phyloP scores from a whole-genome alignment of 2,797 vertebrate genomes.

The Arrhamphus sclerolepis region DNA sequence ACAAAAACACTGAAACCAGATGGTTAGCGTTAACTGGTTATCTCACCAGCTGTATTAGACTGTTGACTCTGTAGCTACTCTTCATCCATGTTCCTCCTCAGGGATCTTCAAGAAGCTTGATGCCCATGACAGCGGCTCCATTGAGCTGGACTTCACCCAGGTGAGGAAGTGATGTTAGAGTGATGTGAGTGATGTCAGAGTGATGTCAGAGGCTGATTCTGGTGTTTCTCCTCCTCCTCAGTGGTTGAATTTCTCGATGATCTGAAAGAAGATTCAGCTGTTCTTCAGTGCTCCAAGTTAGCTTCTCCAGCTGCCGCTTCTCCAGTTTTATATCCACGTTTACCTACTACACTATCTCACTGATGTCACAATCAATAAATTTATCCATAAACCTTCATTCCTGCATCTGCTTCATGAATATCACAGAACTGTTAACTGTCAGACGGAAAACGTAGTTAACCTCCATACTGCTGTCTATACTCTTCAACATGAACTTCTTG shows the following conservation, averaged over 20 bases:
- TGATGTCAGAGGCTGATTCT: background rate
- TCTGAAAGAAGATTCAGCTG: constrained; percentile 58
- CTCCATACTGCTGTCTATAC: no score
- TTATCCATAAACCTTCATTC: background rate
- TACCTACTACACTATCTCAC: constrained; percentile 3
- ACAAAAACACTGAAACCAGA: no score
- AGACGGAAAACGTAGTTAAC: no score
- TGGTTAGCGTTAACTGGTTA: no score
- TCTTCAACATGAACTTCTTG: no score
- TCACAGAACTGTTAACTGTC: no score
- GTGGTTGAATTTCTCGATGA: constrained; percentile 82
- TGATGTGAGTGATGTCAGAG: background rate
- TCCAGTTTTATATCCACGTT: constrained; percentile 7
- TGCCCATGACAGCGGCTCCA: constrained; percentile 59
- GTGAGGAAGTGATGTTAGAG: constrained; percentile 47
- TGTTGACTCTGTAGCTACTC: background rate
- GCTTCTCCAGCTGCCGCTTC: constrained; percentile 13
- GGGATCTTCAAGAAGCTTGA: constrained; percentile 77
- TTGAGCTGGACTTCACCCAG: constrained; percentile 75
- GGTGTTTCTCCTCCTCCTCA: constrained; percentile 30
- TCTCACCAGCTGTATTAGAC: no score
- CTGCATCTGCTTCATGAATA: no score
- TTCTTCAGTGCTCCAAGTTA: constrained; percentile 1
- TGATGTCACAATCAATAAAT: constrained; percentile 36
- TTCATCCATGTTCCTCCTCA: constrained; percentile 35